A percentile compares a stretch with the other conserved stretches of the same genome.
phyloP scores from a whole-genome alignment of 2,888 invertebrate species.

The Girardia tigrina region DNA sequence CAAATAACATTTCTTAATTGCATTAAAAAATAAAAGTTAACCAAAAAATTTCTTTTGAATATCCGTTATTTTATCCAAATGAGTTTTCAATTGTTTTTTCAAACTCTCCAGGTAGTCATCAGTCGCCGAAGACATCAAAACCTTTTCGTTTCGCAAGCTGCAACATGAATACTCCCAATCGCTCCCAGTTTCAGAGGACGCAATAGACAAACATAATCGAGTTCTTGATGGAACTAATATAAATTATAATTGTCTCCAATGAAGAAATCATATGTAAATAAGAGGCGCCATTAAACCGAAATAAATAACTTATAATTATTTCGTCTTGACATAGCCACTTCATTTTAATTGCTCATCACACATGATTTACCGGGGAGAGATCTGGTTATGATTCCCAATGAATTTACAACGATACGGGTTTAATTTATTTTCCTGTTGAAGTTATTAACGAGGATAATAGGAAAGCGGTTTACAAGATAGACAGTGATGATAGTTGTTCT shows the following conservation, averaged over 20 bases:
- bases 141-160: background rate
- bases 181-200: background rate
- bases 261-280: background rate
- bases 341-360: background rate
- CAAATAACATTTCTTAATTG: background rate
- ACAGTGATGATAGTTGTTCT: background rate
- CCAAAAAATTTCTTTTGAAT: background rate
- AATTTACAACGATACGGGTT: background rate
- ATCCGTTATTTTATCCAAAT: background rate
- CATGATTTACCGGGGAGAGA: background rate
- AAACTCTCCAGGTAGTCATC: background rate
- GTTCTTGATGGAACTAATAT: background rate
- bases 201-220: background rate
- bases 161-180: background rate
- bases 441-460: background rate
- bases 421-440: background rate
- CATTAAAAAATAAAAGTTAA: background rate
- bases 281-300: background rate
- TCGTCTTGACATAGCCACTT: background rate
- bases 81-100: background rate
- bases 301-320: background rate
- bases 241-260: background rate
- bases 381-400: background rate
- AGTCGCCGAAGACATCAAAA: background rate
- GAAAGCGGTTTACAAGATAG: background rate